Evolutionary conservation across 2,797 vertebrate species (phyloP), one percentile per base, ranked within the genome.

Genomic region (Philypnodon macrostomus): DNA sequence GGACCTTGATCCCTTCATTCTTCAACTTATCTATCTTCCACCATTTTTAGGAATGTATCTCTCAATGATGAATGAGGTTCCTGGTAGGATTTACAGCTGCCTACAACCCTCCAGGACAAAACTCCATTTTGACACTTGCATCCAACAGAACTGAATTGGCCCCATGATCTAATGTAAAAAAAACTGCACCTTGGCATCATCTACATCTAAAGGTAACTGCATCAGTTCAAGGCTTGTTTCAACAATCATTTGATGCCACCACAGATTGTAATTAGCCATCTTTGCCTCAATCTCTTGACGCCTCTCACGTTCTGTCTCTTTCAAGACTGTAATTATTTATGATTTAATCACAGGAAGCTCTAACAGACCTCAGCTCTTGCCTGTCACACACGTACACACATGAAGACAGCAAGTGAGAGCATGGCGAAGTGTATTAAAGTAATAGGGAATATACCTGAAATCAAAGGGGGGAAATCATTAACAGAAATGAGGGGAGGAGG

Each of bases 281-380:
- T n/a, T n/a, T 65, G 64, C 45, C 33, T 41, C 49, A 17, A 50
- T 69, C 63, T 59, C 33, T 48, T 23, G 51, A 41, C 36, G 37
- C 46, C 48, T 75, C 47, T 63, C 17, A 2, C 35, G 54, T 54
- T 62, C 39, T 57, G 41, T 70, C 73, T 74, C 65, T 77, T 71
- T 72, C 55, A 75, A 65, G 57, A 49, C 55, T 73, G 75, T 73
- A 76, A 84, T 83, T 84, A 83, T 81, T 82, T 75, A 80, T 81
- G 81, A 82, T 83, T 83, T 84, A 77, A 81, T 81, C 73, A 80
- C 73, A 66, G 60, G 63, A 63, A 70, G 61, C 10, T 3, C 48
- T 67, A 75, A 72, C 65, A 74, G 60, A 64, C 27, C 32, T 49
- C 51, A 69, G 75, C 70, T 81, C 70, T 64, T 1, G 34, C 52